Evolutionary conservation across 2,113 vertebrate species (phyloP).

Genomic region (Poeciliopsis turrubarensis): DNA sequence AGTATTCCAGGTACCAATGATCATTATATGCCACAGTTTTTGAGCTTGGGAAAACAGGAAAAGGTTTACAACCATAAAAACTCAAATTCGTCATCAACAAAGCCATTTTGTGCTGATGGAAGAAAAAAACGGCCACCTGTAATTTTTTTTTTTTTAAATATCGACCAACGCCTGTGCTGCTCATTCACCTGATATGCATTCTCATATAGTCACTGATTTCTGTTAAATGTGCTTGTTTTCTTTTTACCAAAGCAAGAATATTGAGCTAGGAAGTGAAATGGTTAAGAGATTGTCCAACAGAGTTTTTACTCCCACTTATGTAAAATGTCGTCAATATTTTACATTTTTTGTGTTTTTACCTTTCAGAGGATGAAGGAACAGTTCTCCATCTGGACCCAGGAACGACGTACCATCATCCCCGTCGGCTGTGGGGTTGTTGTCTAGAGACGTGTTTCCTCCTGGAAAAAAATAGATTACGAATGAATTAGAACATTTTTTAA

Average conservation of each 20-base stretch:
- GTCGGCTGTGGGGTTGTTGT: slow-evolving; percentile 90
- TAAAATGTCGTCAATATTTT: not conserved
- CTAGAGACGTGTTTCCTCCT: slow-evolving; percentile 90
- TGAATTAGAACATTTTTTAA: too few species aligned
- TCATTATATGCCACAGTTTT: too few species aligned
- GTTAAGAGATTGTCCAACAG: not conserved
- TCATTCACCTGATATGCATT: not conserved
- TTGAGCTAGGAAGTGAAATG: too few species aligned
- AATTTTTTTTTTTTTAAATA: not conserved
- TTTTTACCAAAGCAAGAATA: not conserved
- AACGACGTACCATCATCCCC: slow-evolving; percentile 96
- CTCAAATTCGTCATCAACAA: not conserved
- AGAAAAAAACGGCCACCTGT: not conserved
- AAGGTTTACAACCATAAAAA: not conserved
- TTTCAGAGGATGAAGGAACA: slow-evolving; percentile 91
- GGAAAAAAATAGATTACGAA: slow-evolving; percentile 6
- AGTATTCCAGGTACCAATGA: too few species aligned
- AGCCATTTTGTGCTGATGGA: not conserved
- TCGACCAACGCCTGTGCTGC: not conserved
- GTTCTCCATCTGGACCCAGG: slow-evolving; percentile 87
- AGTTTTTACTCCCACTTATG: too few species aligned
- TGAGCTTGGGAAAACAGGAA: too few species aligned
- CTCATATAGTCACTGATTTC: not conserved
- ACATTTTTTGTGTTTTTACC: slow-evolving; percentile 75
- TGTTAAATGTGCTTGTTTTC: not conserved